phyloP scores from a whole-genome alignment of 2,888 invertebrate species.

The Tipula unca region DNA sequence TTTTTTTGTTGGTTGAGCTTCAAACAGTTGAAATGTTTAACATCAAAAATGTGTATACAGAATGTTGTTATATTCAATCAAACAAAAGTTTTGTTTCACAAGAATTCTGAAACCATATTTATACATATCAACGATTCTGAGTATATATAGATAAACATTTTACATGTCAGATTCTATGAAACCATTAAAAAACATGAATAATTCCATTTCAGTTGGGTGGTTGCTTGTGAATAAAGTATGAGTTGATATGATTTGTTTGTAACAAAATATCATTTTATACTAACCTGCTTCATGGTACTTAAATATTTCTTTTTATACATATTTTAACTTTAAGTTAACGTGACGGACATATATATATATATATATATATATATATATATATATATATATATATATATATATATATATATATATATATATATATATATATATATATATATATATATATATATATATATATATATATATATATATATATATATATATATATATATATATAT shows the following conservation, averaged over 20 bases:
- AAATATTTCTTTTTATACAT: neutral
- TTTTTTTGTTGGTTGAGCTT: neutral
- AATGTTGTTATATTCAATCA: neutral
- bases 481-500: too few relatives aligned
- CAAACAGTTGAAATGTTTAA: neutral
- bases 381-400: neutral
- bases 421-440: too few relatives aligned
- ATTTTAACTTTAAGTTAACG: neutral
- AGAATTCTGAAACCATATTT: neutral
- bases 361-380: neutral
- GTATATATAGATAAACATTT: neutral
- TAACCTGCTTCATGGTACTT: neutral
- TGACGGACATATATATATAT: neutral
- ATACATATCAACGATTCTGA: neutral
- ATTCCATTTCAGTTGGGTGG: neutral
- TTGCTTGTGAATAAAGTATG: neutral
- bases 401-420: too few relatives aligned
- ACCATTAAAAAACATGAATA: neutral
- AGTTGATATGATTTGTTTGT: neutral
- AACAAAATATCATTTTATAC: neutral
- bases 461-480: too few relatives aligned
- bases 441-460: too few relatives aligned
- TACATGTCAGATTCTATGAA: neutral
- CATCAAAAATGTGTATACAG: neutral
- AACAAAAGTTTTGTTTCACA: neutral